Evolutionary conservation across 2,888 invertebrate species (phyloP).

Genomic region (Thecophora atra): DNA sequence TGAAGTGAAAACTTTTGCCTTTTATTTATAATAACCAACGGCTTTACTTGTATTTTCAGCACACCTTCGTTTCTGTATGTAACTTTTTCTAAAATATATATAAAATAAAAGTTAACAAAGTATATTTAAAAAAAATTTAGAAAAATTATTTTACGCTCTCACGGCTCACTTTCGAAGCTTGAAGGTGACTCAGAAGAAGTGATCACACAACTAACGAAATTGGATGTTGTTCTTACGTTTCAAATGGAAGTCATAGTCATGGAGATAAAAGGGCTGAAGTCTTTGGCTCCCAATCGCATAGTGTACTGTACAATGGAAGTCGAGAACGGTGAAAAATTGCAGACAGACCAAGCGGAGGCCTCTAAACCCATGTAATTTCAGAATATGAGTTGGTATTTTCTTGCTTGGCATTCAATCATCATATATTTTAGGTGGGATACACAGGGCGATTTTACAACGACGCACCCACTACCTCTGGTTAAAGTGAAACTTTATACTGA

Average conservation of each 20-base stretch:
- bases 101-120: background rate
- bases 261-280: constrained; percentile 98
- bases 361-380: constrained; percentile 91
- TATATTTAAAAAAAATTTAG: constrained; percentile 43
- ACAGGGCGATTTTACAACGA: constrained; percentile 98
- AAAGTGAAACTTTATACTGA: constrained; percentile 98
- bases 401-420: background rate
- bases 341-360: constrained; percentile 99
- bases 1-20: background rate
- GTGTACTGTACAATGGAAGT: constrained; percentile 99
- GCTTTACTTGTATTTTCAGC: constrained; percentile 50
- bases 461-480: constrained; percentile 94
- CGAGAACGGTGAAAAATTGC: constrained; percentile 97
- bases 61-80: constrained; percentile 65
- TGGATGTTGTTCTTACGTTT: constrained; percentile 97
- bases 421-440: constrained; percentile 96
- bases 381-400: background rate
- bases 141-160: constrained; percentile 75
- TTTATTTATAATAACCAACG: background rate
- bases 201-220: constrained; percentile 95
- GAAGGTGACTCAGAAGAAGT: constrained; percentile 95
- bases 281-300: constrained; percentile 94
- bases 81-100: constrained; percentile 35
- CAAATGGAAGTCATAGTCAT: constrained; percentile 98
- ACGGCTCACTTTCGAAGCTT: constrained; percentile 90